A percentile compares a stretch with the other conserved stretches of the same genome.
Evolutionary conservation across 2,888 invertebrate species (phyloP).

Genomic region (Ganaspis brasiliensis): DNA sequence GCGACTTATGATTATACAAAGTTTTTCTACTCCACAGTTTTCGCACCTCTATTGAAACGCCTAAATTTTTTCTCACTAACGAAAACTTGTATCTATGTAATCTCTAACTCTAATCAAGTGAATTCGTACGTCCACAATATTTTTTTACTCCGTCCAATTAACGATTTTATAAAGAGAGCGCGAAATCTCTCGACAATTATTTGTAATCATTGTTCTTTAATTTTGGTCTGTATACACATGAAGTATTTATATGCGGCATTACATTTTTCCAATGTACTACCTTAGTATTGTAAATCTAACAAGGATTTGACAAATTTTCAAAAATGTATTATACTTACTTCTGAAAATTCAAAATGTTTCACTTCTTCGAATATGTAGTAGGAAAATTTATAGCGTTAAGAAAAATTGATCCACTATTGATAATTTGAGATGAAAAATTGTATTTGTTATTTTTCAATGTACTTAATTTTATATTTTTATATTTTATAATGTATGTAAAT

Average conservation of each 20-base stretch:
- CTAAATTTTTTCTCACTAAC: constrained; percentile 23
- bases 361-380: background rate
- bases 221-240: background rate
- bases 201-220: background rate
- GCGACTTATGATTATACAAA: constrained; percentile 21
- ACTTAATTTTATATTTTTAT: no score
- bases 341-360: background rate
- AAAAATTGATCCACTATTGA: background rate
- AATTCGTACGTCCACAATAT: constrained; percentile 34
- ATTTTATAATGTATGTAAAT: no score
- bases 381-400: background rate
- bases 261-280: background rate
- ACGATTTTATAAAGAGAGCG: constrained; percentile 34
- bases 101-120: constrained; percentile 6
- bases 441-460: no score
- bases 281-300: constrained; percentile 11
- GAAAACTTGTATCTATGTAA: constrained; percentile 24
- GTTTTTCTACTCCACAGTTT: constrained; percentile 23
- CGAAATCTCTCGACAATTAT: constrained; percentile 17
- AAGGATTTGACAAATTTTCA: background rate
- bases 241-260: constrained; percentile 1
- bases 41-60: constrained; percentile 12
- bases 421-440: no score
- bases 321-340: background rate
- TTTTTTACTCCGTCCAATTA: constrained; percentile 42